Evolutionary conservation across 1,140 invertebrate genomes (phyloP), one percentile per base, ranked within the genome.

Genomic region (Drosophila repletoides): DNA sequence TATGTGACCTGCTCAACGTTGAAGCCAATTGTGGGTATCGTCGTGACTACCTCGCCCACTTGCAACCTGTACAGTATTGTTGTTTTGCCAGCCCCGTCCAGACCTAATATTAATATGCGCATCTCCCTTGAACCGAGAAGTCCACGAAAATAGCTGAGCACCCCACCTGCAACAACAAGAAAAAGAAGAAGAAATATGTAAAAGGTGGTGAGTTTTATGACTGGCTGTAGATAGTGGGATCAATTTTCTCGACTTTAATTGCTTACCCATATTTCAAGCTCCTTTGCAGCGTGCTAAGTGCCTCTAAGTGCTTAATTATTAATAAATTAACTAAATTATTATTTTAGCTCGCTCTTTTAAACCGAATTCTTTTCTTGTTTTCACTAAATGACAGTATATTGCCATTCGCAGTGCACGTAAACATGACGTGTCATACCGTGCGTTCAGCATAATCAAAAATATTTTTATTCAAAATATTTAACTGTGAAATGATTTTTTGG

Each of bases 31-130:
- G 97, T 99, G 56, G 98, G 97, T 73, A 90, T 90, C 59, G 98
- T 99, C n/a, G 98, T 99, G 1, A 99, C 98, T 40, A 99, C 98
- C 93, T 99, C 98, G 14, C 98, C 98, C 61, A 99, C 98, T 94
- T 99, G 98, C 80, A 99, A 92, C 92, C 96, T 95, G 91, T 99
- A 99, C 33, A 99, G 92, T 92, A 99, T 99, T 46, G 98, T 99
- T 5, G 98, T 99, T 93, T 99, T 99, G 67, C 98, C 97, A 89
- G 97, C 97, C 52, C 98, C 98, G 91, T 99, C 98, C 53, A 99
- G 92, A 6, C 98, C 98, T 28, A 99, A 93, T 88, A 99, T 99
- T 63, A 99, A 92, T 90, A 99, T 99, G 87, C 98, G 93, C 95
- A 99, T 98, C 93, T 99, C 98, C 74, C 97, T 94, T 63, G 95